Base-by-base conservation (phyloP, 2,113 vertebrate genomes). In the Sterrhoptilus dennistouni region DNA sequence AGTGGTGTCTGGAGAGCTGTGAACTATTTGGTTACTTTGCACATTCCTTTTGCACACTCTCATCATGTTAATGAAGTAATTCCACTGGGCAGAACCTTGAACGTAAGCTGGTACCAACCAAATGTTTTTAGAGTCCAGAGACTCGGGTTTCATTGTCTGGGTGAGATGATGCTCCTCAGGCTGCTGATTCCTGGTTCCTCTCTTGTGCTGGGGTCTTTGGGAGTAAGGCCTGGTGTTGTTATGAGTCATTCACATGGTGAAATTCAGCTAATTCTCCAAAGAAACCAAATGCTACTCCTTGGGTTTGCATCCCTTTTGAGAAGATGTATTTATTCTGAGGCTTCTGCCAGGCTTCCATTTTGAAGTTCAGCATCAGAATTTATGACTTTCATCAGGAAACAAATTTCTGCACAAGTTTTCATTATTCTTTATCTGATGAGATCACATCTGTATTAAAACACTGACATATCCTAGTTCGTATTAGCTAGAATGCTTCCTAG, bases 11-110 rank as follows among this genome's bases (percentile, higher is more conserved):
- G 36, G 35, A 68, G 24, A 42, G 4, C 57, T 14, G 2, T 49
- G 28, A 69, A 50, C 8, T 74, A 5, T 54, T 70, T 33, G 54
- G 18, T 47, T 69, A 23, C 16, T 50, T 66, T 33, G 22, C 7
- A 15, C 3, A 1, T 66, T 74, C 18, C 35, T 61, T 5, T 60
- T 75, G 38, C 35, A 61, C 14, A 11, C 11, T 28, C 8, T 76
- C 3, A 1, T 35, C 16, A 69, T 14, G 1, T n/a, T 68, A 33
- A 81, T 56, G 24, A 31, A 29, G 3, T 2, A 0, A 53, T 78
- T 87, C 18, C 40, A 31, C 14, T 23, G 10, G 45, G 31, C 13
- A 90, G 50, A 92, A 21, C 17, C 59, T 70, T 0, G 0, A 63
- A 64, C 5, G 3, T 50, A 14, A n/a, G 4, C 5, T 5, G 8